Conservation (phyloP, 2,113 vertebrate genomes). For the Prunella himalayana region DNA sequence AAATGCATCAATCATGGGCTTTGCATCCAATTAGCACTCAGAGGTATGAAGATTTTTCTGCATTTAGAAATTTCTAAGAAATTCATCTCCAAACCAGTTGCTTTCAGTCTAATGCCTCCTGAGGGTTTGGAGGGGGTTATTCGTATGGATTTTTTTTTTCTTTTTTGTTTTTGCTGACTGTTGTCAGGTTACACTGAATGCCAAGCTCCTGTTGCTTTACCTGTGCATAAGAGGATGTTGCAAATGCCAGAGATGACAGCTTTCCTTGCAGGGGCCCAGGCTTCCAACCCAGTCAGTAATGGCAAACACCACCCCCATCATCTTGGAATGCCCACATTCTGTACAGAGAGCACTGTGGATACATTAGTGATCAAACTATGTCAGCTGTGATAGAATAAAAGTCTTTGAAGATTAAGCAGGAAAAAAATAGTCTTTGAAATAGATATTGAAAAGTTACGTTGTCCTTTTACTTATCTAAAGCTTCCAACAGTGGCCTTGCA, state of each 20-base stretch:
- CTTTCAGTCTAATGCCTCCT: background rate
- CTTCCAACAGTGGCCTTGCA: background rate
- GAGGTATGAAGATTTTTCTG: background rate
- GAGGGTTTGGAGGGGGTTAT: background rate
- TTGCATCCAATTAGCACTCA: background rate
- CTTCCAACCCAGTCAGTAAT: background rate
- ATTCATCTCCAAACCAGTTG: background rate
- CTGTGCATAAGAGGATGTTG: background rate
- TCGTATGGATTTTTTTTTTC: background rate
- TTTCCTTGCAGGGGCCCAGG: background rate
- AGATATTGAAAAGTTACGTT: background rate
- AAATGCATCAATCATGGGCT: background rate
- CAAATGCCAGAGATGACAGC: background rate
- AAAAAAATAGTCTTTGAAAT: background rate
- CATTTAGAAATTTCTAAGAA: background rate
- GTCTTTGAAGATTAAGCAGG: conserved; percentile 1
- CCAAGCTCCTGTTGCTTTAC: background rate
- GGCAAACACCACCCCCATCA: background rate
- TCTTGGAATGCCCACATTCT: background rate
- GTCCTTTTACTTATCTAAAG: background rate
- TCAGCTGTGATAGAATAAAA: background rate
- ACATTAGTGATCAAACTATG: background rate
- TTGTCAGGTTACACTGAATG: background rate
- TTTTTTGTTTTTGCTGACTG: background rate
- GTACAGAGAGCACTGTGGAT: background rate